phyloP scores from a whole-genome alignment of 2,797 vertebrate species.

The Linurgus olivaceus region DNA sequence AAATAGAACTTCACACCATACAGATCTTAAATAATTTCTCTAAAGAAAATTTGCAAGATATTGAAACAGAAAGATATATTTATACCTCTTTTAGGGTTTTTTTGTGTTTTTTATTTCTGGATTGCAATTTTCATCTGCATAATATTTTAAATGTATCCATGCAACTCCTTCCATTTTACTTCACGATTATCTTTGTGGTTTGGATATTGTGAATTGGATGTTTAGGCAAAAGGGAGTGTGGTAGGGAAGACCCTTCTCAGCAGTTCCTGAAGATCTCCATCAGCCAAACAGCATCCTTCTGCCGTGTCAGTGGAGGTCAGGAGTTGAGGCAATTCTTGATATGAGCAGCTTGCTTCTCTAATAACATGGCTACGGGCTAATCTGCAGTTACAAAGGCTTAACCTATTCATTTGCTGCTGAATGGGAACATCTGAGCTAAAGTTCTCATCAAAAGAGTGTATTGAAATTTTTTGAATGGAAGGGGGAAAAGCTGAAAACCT shows the following conservation, averaged over 20 bases:
- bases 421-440: neutral
- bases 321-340: neutral
- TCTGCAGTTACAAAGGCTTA: neutral
- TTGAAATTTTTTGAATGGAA: neutral
- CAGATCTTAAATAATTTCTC: neutral
- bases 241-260: neutral
- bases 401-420: neutral
- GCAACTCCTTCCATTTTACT: neutral
- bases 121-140: fast-evolving
- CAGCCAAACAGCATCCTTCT: neutral
- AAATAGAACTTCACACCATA: neutral
- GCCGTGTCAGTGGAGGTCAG: neutral
- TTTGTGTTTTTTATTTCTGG: neutral
- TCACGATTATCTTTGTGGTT: neutral
- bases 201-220: neutral
- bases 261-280: neutral
- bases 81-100: fast-evolving
- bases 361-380: neutral
- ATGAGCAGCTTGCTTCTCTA: neutral
- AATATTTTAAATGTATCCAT: neutral
- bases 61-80: neutral
- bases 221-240: neutral
- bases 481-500: neutral
- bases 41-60: neutral
- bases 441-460: neutral